phyloP scores from a whole-genome alignment of 2,888 invertebrate species.

The Camptogramma bilineatum region DNA sequence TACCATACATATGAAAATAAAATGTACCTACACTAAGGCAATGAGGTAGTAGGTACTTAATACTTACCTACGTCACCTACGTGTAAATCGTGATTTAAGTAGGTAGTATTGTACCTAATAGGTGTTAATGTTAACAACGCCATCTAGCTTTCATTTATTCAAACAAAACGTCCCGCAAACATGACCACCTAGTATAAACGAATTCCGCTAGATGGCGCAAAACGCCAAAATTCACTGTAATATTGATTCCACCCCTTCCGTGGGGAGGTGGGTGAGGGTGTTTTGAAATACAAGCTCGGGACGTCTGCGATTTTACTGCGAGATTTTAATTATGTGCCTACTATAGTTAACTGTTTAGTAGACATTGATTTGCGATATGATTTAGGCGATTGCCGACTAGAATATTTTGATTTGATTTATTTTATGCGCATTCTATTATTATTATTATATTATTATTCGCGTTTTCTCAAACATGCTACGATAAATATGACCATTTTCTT shows the following conservation, averaged over 20 bases:
- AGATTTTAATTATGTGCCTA: conserved; percentile 33
- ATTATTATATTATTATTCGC: no score
- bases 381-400: no score
- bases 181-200: conserved; percentile 40
- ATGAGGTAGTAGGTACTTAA: no score
- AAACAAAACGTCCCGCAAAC: conserved; percentile 15
- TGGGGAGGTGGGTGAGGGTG: conserved; percentile 32
- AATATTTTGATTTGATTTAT: no score
- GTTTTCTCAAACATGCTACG: no score
- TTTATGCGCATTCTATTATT: no score
- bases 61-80: no score
- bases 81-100: no score
- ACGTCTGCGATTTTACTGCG: conserved; percentile 41
- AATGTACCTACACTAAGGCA: no score
- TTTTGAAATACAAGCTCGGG: conserved; percentile 45
- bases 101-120: no score
- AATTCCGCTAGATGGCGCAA: conserved; percentile 47
- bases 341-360: conserved; percentile 9
- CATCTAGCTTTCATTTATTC: conserved; percentile 46
- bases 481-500: no score
- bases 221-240: conserved; percentile 9
- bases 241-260: conserved; percentile 44
- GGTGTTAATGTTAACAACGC: conserved; percentile 34
- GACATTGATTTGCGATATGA: conserved; percentile 22
- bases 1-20: no score